These are phyloP conservation scores for Tamias sibiricus DNA, from an alignment of 2,113 vertebrate genomes.

Conservation along the genomic window DNA sequence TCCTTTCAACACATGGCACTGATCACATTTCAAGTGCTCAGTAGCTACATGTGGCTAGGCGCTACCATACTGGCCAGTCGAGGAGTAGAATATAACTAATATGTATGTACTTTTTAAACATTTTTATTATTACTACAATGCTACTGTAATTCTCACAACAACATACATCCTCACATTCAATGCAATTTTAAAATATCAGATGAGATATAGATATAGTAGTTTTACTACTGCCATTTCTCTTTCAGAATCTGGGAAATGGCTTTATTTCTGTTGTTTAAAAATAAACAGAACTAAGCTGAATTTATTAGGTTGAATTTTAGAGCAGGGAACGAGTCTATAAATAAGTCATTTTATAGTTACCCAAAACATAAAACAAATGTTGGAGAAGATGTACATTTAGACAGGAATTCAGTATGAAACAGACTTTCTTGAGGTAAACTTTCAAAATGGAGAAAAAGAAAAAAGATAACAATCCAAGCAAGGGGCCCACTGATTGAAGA, in stretches of 20 bases:
- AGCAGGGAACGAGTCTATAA: not conserved
- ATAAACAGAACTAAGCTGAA: constrained; percentile 5
- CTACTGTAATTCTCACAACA: not conserved
- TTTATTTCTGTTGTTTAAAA: constrained; percentile 44
- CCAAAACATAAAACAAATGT: not conserved
- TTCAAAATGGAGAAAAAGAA: constrained; percentile 23
- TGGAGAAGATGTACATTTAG: not conserved
- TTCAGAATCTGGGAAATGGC: not conserved
- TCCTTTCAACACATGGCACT: not conserved
- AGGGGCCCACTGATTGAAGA: not conserved
- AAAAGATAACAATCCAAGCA: constrained; percentile 52
- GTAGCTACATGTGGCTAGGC: not conserved
- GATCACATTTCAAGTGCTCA: constrained; percentile 8
- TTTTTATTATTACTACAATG: not conserved
- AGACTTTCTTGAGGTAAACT: constrained; percentile 30
- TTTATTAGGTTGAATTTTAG: not conserved
- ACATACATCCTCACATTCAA: not conserved
- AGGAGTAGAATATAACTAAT: not conserved
- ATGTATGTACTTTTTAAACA: not conserved
- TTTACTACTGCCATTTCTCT: constrained; percentile 35
- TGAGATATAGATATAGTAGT: not conserved
- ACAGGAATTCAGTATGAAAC: constrained; percentile 50
- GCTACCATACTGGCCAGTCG: not conserved
- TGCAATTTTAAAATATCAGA: not conserved
- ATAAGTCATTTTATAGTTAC: not conserved